Base-by-base conservation (phyloP, 2,113 vertebrate genomes). In the Anarhynchus alexandrinus region DNA sequence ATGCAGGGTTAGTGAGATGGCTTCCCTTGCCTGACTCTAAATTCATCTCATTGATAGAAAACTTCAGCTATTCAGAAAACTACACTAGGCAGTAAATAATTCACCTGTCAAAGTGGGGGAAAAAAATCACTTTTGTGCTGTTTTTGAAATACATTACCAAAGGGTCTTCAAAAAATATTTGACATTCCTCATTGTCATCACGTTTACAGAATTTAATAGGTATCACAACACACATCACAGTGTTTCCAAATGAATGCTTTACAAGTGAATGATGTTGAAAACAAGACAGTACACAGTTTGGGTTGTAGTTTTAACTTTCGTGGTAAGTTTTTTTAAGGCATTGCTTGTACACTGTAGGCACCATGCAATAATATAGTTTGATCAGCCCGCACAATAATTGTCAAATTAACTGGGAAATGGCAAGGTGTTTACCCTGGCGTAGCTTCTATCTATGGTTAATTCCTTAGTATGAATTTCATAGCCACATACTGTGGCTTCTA, bases 41-140 rank as follows among this genome's bases (percentile, higher is more conserved):
- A 98, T 98, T 98, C 95, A 96, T 92, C 86, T 97, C 97, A 97
- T 93, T 97, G 97, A 97, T 95, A 97, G 96, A 96, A 97, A 97
- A 97, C 73, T 94, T 96, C 95, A 97, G 96, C 95, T 92, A 94
- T 94, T 92, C 84, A 96, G 66, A 93, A 93, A 67, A 85, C 80
- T 88, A 92, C 52, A 89, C 79, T 45, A 92, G 81, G 91, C 76
- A 89, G 85, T 95, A 98, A 97, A 96, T 97, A 96, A 97, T 95
- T 87, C 83, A 95, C 78, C 73, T 86, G 79, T 93, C 93, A 96
- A 94, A 95, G 42, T 58, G 57, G 40, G 55, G 40, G 15, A 61
- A 88, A 79, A 42, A 86, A 92, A 61, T 76, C 55, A 72, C 40
- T 95, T 91, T 90, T 55, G 65, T 18, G 32, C 43, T 87, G 47